Base-by-base conservation (phyloP, 2,888 invertebrate species). In the Iphiclides podalirius region DNA sequence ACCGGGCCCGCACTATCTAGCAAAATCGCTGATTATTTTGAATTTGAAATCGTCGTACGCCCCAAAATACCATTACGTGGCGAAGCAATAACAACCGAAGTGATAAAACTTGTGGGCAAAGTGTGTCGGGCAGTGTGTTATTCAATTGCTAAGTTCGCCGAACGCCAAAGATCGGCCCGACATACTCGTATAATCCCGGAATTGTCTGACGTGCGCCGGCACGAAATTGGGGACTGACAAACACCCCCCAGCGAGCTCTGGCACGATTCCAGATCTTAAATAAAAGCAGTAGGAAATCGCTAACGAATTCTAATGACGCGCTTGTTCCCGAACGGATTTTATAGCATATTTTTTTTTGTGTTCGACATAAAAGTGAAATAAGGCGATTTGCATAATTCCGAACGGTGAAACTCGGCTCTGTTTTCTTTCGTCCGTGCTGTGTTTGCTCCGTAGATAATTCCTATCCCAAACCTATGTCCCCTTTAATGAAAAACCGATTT, bases 251-350 rank as follows among this genome's bases (percentile, higher is more conserved):
- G 40, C 16, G 16, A 23, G 28, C 35, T 28, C 39, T 47, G 47
- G 47, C 47, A 14, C 40, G 11, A 26, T 13, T 40, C 40, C 47
- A 47, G 40, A 28, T 47, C 40, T 47, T 33, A 47, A 47, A 47
- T 40, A 47, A 47, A 41, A 47, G 46, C 23, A 39, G 33, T 15
- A 36, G 26, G 14, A 23, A 14, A 35, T 47, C 28, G 23, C 47
- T 47, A 47, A 47, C 40, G 47, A 47, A 47, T 41, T 35, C 40
- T 34, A 41, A 40, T 28, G 40, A 34, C 47, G 11, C 16, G 40
- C 16, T 33, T 8, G 33, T 37, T 45, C 28, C 45, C 2, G 38
- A 13, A 28, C 16, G 23, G n/a, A 23, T n/a, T 37, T 31, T 17
- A 17, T 28, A 36, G 20, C 20, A 20, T 45, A 31, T 37, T 37